Conservation (phyloP, 1,140 invertebrate species). For the Ceratoteleas bidentatus region DNA sequence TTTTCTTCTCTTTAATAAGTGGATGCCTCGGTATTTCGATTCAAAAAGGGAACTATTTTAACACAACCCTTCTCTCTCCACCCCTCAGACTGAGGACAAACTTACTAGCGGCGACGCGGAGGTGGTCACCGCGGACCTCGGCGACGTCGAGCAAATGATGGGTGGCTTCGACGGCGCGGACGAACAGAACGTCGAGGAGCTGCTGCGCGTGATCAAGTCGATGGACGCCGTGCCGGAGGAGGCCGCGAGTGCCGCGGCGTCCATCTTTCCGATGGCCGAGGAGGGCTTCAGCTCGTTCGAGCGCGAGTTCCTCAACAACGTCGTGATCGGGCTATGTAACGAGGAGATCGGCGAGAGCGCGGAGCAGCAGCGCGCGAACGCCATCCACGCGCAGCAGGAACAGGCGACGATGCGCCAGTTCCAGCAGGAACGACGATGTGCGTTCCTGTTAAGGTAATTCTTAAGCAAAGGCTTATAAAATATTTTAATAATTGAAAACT, state of each 20-base stretch:
- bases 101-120: conserved; percentile 12
- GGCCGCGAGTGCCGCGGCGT: conserved; percentile 76
- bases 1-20: too few species aligned
- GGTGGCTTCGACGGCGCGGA: conserved; percentile 76
- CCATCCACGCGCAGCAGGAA: conserved; percentile 69
- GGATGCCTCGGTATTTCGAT: too few species aligned
- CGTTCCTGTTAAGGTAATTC: conserved; percentile 88
- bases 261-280: conserved; percentile 82
- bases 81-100: conserved; percentile 36
- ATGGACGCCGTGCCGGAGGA: conserved; percentile 80
- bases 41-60: too few species aligned
- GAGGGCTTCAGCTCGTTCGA: conserved; percentile 83
- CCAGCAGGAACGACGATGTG: conserved; percentile 85
- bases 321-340: conserved; percentile 83
- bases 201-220: conserved; percentile 84
- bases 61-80: too few species aligned
- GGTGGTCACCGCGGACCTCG: conserved; percentile 21
- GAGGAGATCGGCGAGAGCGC: conserved; percentile 79
- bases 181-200: conserved; percentile 83
- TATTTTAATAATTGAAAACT: too few species aligned
- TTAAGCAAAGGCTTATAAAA: too few species aligned
- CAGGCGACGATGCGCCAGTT: conserved; percentile 83
- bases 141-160: conserved; percentile 55
- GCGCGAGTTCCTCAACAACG: conserved; percentile 82
- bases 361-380: conserved; percentile 71